Evolutionary conservation across 2,797 vertebrate species (phyloP).

Genomic region (Gymnodraco acuticeps): DNA sequence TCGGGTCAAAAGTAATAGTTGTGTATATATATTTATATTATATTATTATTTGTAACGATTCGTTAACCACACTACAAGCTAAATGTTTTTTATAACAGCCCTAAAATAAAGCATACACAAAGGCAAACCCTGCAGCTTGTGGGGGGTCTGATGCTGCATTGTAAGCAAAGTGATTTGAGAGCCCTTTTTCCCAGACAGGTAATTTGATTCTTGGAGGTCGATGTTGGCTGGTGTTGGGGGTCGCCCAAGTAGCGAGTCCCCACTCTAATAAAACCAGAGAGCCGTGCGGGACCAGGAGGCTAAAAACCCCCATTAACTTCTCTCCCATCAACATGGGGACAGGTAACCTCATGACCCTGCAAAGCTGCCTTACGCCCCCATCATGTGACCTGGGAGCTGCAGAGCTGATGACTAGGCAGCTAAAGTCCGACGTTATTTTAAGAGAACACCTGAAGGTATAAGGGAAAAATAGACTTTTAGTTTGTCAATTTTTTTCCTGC

Average conservation of each 20-base stretch:
- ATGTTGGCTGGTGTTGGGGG: constrained; percentile 66
- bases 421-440: constrained; percentile 42
- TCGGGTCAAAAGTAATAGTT: background rate
- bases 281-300: constrained; percentile 59
- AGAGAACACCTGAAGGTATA: constrained; percentile 33
- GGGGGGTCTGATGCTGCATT: constrained; percentile 53
- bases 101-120: constrained; percentile 35
- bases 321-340: constrained; percentile 69
- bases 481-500: constrained; percentile 1
- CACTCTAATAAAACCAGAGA: constrained; percentile 76
- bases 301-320: constrained; percentile 77
- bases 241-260: constrained; percentile 65
- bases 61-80: background rate
- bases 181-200: constrained; percentile 66
- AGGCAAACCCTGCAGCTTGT: constrained; percentile 26
- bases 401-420: constrained; percentile 63
- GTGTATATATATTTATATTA: too few species aligned
- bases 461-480: constrained; percentile 21
- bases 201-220: constrained; percentile 76
- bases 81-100: constrained; percentile 1
- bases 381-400: constrained; percentile 62
- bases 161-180: constrained; percentile 69
- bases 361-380: constrained; percentile 53
- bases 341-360: constrained; percentile 69
- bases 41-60: background rate